Base-by-base conservation (phyloP, 1,140 invertebrate species). In the Heliconius melpomene region DNA sequence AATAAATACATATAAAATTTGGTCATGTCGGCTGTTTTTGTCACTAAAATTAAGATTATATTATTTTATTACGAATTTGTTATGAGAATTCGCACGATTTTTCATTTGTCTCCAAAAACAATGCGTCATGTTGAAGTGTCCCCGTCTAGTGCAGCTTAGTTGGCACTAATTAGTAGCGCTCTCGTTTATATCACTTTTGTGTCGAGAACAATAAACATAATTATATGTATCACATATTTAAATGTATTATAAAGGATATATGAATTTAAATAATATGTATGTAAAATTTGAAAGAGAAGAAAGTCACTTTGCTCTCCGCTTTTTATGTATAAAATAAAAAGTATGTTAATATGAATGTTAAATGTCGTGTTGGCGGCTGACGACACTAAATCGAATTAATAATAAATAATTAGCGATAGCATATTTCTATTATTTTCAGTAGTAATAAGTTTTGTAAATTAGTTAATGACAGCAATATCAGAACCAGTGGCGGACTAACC, bases 121-220 rank as follows among this genome's bases (percentile, higher is more conserved):
- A 66, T 66, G 60, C 60, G 13, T 66, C 60, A 66, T 66, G 60
- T 66, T 66, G 60, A 66, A 66, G 23, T 66, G 7, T 66, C 29
- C 60, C 60, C 60, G 60, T 66, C 60, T 26, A 66, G 60, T 66
- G 26, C 60, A 66, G 60, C 60, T 66, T 66, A 66, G 60, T 29
- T 66, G 23, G 26, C 26, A 66, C 60, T 66, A 66, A 66, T 66
- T 66, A 66, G 60, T 66, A 66, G 60, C 60, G 60, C 60, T 26
- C 60, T 26, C 26, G 26, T 66, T 66, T 66, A 66, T 66, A 66
- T 66, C 60, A 66, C 60, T 66, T 66, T 66, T 66, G 60, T 66
- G 20, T 9, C n/a, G 18, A n/a, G 20, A 60, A 60, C 54, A 60
- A 60, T 60, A 5, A 66, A 26, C 26, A 66, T 66, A 13, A 66